Base-by-base conservation (phyloP, 2,113 vertebrate genomes). In the Chelonoidis abingdonii region DNA sequence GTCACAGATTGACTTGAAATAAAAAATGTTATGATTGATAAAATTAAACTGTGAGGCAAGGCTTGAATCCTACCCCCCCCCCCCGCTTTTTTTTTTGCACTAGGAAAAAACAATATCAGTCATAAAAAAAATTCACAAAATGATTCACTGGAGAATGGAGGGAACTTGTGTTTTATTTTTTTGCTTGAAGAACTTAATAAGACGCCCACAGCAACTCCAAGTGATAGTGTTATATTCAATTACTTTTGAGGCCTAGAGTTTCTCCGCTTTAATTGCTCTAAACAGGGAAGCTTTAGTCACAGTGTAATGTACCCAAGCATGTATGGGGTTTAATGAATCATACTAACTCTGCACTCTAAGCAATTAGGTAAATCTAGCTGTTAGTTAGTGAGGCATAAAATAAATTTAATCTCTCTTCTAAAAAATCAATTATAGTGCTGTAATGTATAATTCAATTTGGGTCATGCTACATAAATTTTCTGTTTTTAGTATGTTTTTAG, bases 351-450 rank as follows among this genome's bases (percentile, higher is more conserved):
- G 98, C 98, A 98, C 98, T 98, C 98, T 94, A 97, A 98, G 98
- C 98, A 98, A 99, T 99, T 99, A 99, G 98, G 98, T 98, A 98
- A 98, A 98, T 98, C 98, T 98, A 98, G 98, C 98, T 98, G 97
- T 98, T 98, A 97, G 97, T 98, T 98, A 98, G 98, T 97, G 98
- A 98, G 98, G 98, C 98, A 98, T 98, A 98, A 98, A 98, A 98
- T 98, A 98, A 98, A 98, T 98, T 98, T 98, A 98, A 98, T 98
- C 98, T 98, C 98, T 93, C 98, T 98, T 98, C 98, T 98, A 98
- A 98, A 98, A 98, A 98, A 98, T 98, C 98, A 98, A 98, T 98
- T 98, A 98, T 98, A 98, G 96, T 90, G 97, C 98, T 98, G 98
- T 98, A 98, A 98, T 98, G 98, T 98, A 98, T 98, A 98, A 98